A percentile compares a stretch with the other conserved stretches of the same genome.
phyloP scores from a whole-genome alignment of 2,888 invertebrate genomes.

The Drosophila siamana region DNA sequence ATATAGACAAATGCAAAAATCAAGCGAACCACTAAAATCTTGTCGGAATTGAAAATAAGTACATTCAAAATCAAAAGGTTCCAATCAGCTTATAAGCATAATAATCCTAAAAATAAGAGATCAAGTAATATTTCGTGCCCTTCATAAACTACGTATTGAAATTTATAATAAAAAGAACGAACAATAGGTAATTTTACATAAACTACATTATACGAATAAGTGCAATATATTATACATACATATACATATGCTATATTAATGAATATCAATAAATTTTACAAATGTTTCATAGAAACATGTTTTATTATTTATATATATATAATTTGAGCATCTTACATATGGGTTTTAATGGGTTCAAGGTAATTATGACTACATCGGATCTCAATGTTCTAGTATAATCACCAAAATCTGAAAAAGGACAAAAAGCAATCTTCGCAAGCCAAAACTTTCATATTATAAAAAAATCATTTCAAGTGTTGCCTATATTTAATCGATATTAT shows the following conservation, averaged over 20 bases:
- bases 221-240: slow-evolving; percentile 48
- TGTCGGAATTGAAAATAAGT: slow-evolving; percentile 26
- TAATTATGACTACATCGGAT: background rate
- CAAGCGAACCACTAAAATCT: slow-evolving; percentile 24
- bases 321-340: background rate
- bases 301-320: background rate
- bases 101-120: slow-evolving; percentile 29
- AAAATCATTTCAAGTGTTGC: too few relatives aligned
- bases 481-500: too few relatives aligned
- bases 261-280: slow-evolving; percentile 62
- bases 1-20: slow-evolving; percentile 32
- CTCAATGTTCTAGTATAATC: too few relatives aligned
- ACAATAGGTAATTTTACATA: slow-evolving; percentile 60
- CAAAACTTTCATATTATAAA: too few relatives aligned
- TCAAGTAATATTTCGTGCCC: slow-evolving; percentile 35
- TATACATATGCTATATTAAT: slow-evolving; percentile 40
- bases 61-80: slow-evolving; percentile 30
- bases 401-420: too few relatives aligned
- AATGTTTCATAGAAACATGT: slow-evolving; percentile 60
- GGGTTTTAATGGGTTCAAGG: background rate
- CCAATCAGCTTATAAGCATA: slow-evolving; percentile 32
- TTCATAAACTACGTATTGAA: slow-evolving; percentile 27
- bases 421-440: too few relatives aligned
- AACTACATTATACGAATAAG: slow-evolving; percentile 51
- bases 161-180: slow-evolving; percentile 30